Conservation (phyloP, 1,140 invertebrate genomes). For the Platorchestia sp. region DNA sequence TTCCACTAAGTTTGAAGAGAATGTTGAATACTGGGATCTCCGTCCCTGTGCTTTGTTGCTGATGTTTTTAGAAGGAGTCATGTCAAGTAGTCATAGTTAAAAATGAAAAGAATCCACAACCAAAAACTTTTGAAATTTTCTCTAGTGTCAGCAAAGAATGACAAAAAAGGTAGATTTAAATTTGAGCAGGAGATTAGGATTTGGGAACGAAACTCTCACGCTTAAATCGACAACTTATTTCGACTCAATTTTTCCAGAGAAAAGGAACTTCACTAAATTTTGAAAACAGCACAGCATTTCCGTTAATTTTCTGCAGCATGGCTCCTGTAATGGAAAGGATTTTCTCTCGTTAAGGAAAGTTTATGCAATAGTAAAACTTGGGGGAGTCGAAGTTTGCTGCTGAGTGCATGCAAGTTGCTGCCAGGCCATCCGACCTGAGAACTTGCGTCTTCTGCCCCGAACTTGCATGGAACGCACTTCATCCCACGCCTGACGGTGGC, state of each 20-base stretch:
- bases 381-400: neutral
- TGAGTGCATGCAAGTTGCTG: constrained; percentile 28
- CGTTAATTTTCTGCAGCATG: constrained; percentile 14
- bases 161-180: neutral
- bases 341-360: constrained; percentile 43
- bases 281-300: neutral
- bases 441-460: neutral
- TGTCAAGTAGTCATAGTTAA: too few relatives aligned
- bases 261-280: neutral
- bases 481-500: neutral
- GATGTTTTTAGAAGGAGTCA: too few relatives aligned
- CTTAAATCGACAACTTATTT: neutral
- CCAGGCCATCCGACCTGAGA: neutral
- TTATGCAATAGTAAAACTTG: constrained; percentile 26
- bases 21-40: too few relatives aligned
- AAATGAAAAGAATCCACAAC: too few relatives aligned
- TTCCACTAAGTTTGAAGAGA: too few relatives aligned
- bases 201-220: too few relatives aligned
- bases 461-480: neutral
- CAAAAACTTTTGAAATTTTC: too few relatives aligned
- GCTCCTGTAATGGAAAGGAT: constrained; percentile 35
- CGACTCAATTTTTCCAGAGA: neutral
- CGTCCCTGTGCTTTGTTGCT: too few relatives aligned
- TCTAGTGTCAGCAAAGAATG: neutral
- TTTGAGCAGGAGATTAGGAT: neutral